phyloP scores from a whole-genome alignment of 2,113 vertebrate genomes.

The Gila orcuttii region DNA sequence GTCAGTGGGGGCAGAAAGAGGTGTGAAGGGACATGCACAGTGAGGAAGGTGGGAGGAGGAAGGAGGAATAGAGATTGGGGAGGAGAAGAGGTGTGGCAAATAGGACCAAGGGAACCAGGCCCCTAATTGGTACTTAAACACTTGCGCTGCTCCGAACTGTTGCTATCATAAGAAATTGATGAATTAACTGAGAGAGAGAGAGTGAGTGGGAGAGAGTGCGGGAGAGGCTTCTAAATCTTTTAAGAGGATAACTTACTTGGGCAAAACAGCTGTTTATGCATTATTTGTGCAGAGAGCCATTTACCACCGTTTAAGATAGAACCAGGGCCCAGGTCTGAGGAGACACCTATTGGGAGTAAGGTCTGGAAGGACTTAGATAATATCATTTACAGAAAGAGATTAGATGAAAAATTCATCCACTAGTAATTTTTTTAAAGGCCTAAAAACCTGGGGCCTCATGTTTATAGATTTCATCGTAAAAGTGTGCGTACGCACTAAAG shows the following conservation, averaged over 20 bases:
- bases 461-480: no score
- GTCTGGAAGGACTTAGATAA: constrained; percentile 56
- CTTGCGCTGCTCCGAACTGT: constrained; percentile 76
- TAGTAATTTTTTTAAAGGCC: constrained; percentile 72
- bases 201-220: constrained; percentile 62
- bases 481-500: no score
- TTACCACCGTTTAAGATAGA: constrained; percentile 80
- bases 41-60: background rate
- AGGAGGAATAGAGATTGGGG: constrained; percentile 49
- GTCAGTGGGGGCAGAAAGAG: constrained; percentile 38
- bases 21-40: constrained; percentile 40
- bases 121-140: constrained; percentile 82
- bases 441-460: constrained; percentile 55
- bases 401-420: constrained; percentile 79
- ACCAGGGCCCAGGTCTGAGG: constrained; percentile 71
- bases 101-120: constrained; percentile 69
- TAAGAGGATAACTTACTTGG: constrained; percentile 86
- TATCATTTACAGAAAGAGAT: constrained; percentile 75
- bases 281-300: constrained; percentile 83
- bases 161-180: constrained; percentile 88
- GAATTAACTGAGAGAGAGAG: constrained; percentile 77
- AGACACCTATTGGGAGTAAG: constrained; percentile 67
- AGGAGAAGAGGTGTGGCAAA: constrained; percentile 73
- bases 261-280: constrained; percentile 88
- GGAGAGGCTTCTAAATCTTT: constrained; percentile 80